Evolutionary conservation across 2,113 vertebrate species (phyloP), one percentile per base, ranked within the genome.

Genomic region (Corydoras maculifer): DNA sequence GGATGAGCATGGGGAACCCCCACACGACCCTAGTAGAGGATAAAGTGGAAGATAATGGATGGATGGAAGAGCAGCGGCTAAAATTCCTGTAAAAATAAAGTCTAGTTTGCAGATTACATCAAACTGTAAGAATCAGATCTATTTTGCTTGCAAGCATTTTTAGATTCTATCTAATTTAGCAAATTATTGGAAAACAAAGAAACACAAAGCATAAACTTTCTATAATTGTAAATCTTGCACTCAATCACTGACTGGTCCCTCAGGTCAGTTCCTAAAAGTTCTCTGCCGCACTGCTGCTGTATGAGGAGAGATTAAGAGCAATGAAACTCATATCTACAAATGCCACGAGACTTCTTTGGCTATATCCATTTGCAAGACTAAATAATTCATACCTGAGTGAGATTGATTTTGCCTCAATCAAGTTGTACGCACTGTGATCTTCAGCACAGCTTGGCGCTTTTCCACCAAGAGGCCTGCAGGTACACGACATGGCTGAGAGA

Each of bases 311-410:
- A 60, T 69, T 57, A 69, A 60, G 68, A 69, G 48, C 9, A 29
- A 69, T 69, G 58, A 69, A 69, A 69, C 43, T 60, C 58, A 60
- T 60, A 69, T 60, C 58, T 60, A 60, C 58, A 61, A 53, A 69
- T 15, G 48, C 68, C 57, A 69, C 6, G 35, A 51, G 57, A 69
- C 30, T 10, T 14, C 15, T 57, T 68, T 7, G 57, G 65, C 65
- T 9, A 11, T 54, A 68, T 58, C 68, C 68, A n/a, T 69, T 61
- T 50, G 18, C 43, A 69, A 8, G 18, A 60, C 60, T 69, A 31
- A 69, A 69, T 69, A 69, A 61, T 69, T 69, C 58, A 61, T 61
- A 50, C 13, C 13, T 8, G 13, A n/a, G 68, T 30, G 59, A 60
- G 67, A 69, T 29, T 49, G 57, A 69, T 69, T 69, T 30, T 69